A percentile compares a stretch with the other conserved stretches of the same genome.
Evolutionary conservation across 2,113 vertebrate genomes (phyloP).

Genomic region (Neotoma lepida): DNA sequence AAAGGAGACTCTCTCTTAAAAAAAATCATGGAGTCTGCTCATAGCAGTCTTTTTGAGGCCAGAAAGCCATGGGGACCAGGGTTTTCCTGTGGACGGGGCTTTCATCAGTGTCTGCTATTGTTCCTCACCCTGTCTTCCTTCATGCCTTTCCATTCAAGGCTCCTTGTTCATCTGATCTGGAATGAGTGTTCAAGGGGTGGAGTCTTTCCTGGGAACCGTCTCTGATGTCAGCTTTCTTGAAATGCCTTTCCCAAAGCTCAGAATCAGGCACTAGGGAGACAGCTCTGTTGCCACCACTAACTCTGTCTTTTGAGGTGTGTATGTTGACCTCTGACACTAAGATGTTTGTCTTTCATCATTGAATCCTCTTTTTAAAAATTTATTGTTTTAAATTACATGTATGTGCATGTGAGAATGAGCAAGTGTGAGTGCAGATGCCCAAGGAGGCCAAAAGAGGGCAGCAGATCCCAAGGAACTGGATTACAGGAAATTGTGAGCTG

Average conservation of each 20-base stretch:
- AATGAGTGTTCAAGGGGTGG: background rate
- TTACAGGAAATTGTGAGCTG: background rate
- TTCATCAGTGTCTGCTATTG: accelerated
- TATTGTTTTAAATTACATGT: background rate
- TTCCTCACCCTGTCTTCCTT: background rate
- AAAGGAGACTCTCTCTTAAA: background rate
- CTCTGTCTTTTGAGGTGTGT: background rate
- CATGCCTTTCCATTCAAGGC: background rate
- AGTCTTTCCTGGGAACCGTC: background rate
- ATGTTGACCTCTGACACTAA: background rate
- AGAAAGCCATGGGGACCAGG: background rate
- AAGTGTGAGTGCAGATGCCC: background rate
- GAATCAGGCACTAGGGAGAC: background rate
- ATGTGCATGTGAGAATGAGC: background rate
- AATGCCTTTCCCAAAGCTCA: background rate
- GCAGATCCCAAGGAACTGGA: background rate
- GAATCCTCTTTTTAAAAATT: background rate
- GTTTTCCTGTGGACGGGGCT: background rate
- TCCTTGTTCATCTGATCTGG: background rate
- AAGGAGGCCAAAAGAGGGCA: background rate
- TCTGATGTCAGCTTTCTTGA: background rate
- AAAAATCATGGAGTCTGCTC: background rate
- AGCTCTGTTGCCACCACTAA: too few relatives aligned
- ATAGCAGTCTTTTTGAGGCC: background rate
- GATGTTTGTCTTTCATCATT: background rate